Percentiles rank a stretch among this genome's conserved stretches.
phyloP scores from a whole-genome alignment of 2,113 vertebrate genomes.

The Aegotheles bennettii region DNA sequence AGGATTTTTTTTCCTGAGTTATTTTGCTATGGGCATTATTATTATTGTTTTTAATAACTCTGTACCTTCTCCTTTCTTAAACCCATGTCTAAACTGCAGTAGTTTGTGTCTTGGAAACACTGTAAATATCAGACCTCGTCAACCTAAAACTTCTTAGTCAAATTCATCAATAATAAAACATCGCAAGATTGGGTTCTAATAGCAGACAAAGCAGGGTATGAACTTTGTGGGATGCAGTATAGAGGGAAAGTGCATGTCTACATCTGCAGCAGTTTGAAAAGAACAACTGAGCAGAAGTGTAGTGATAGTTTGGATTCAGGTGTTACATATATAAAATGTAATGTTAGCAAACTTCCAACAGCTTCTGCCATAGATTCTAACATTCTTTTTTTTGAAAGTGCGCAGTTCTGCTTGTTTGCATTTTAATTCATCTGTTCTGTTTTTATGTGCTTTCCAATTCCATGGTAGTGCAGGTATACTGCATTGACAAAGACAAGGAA shows the following conservation, averaged over 20 bases:
- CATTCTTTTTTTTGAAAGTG: background rate
- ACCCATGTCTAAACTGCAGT: background rate
- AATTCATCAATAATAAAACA: background rate
- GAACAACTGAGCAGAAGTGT: background rate
- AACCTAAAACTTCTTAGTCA: background rate
- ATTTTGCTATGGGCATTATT: background rate
- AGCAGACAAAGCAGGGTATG: background rate
- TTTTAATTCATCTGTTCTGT: background rate
- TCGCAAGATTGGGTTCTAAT: background rate
- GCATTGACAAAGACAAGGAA: background rate
- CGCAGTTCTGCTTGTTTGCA: background rate
- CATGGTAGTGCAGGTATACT: background rate
- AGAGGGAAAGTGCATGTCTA: background rate
- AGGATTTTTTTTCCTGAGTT: background rate
- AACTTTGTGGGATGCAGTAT: background rate
- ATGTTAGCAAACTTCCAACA: background rate
- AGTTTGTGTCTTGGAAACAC: background rate
- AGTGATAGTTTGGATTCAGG: background rate
- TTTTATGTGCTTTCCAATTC: background rate
- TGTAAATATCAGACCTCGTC: background rate
- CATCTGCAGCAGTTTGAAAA: background rate
- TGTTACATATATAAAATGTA: background rate
- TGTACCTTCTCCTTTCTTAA: background rate
- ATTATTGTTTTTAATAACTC: background rate
- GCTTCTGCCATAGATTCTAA: background rate